Base-by-base conservation (phyloP, 2,797 vertebrate genomes). In the Staurois parvus region DNA sequence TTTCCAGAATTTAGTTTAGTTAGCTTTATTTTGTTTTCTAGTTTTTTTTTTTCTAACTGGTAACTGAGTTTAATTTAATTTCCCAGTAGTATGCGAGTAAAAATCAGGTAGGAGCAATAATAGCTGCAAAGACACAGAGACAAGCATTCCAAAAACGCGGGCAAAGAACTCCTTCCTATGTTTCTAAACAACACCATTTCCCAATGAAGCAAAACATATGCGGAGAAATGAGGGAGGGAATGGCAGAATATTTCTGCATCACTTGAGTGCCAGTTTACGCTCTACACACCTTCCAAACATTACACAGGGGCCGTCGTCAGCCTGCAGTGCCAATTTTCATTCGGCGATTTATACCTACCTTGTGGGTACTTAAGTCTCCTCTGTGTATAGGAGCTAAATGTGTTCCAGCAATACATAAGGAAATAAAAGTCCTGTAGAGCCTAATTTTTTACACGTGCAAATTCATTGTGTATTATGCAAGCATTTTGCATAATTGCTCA, bases 271-370 rank as follows among this genome's bases (percentile, higher is more conserved):
- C 90, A 76, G 90, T 93, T 91, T 92, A 90, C 84, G 85, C 56
- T 91, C 90, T 83, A 87, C 91, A 90, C 91, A 90, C 83, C 88
- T 92, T 92, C 91, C 86, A 90, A 91, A 90, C 90, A 90, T 94
- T 90, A 90, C 91, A 90, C 89, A 19, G 73, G 91, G 90, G 91
- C 90, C 90, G 15, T 88, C 83, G 84, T 68, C 88, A 91, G 89
- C 90, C 90, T 88, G 90, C 90, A 73, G 86, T 83, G 91, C 89
- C 87, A 90, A 92, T 93, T 92, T 93, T 92, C 91, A 87, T 91
- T 91, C 90, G 85, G 88, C 88, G 68, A 94, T 94, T 94, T 94
- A 94, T 94, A 91, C 91, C 91, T 91, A 90, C 89, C 92, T 91
- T 28, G 90, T 91, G 91, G 90, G 90, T 88, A 91, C 89, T 93